Evolutionary conservation across 2,888 invertebrate species (phyloP).

Genomic region (Kryphioiulus occultus): DNA sequence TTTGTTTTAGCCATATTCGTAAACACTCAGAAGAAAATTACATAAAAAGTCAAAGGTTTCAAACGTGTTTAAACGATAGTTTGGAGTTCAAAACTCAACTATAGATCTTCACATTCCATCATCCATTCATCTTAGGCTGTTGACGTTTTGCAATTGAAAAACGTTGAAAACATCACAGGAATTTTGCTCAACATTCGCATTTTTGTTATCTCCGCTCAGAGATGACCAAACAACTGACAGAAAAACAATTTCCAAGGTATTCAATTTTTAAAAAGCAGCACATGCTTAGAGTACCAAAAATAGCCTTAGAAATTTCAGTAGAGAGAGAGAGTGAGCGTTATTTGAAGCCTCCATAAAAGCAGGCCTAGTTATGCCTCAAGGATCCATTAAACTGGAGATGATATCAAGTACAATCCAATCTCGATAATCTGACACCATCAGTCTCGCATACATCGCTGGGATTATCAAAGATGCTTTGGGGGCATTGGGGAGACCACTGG

Average conservation of each 20-base stretch:
- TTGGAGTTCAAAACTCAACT: too few species aligned
- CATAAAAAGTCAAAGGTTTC: too few species aligned
- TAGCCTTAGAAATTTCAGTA: not conserved
- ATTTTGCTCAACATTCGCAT: too few species aligned
- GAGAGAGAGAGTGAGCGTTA: not conserved
- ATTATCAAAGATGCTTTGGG: slow-evolving; percentile 12
- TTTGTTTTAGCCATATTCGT: too few species aligned
- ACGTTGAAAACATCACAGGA: too few species aligned
- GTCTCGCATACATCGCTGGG: slow-evolving; percentile 8
- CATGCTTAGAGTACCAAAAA: not conserved
- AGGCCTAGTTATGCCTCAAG: slow-evolving; percentile 12
- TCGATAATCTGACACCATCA: slow-evolving; percentile 35
- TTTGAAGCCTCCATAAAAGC: slow-evolving; percentile 15
- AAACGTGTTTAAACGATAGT: too few species aligned
- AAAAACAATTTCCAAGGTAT: not conserved
- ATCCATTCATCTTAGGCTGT: too few species aligned
- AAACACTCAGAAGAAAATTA: too few species aligned
- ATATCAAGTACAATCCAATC: slow-evolving; percentile 31
- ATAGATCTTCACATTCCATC: too few species aligned
- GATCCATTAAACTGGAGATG: slow-evolving; percentile 30
- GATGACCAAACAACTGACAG: too few species aligned
- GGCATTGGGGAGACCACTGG: not conserved
- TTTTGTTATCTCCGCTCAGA: too few species aligned
- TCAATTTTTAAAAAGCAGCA: not conserved
- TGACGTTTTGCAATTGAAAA: too few species aligned